A percentile compares a stretch with the other conserved stretches of the same genome.
Conservation (phyloP, 2,113 vertebrate species). For the Oryzias woworae region DNA sequence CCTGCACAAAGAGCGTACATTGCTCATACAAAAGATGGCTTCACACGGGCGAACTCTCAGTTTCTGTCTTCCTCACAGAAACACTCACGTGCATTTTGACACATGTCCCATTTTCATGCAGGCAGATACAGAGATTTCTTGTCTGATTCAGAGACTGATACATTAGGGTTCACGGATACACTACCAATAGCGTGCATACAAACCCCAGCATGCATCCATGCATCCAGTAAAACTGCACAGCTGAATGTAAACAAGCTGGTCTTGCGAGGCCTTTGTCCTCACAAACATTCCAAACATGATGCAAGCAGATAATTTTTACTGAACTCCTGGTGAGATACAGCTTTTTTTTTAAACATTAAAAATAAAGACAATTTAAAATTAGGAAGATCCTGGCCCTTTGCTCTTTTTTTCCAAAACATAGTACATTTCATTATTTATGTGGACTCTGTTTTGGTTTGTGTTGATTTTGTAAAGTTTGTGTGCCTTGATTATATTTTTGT, state of each 20-base stretch:
- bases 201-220: slow-evolving; percentile 9
- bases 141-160: slow-evolving; percentile 50
- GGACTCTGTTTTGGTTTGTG: background rate
- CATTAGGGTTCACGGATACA: slow-evolving; percentile 32
- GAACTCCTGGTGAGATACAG: too few relatives aligned
- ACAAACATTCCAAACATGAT: too few relatives aligned
- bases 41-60: slow-evolving; percentile 64
- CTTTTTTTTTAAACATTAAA: too few relatives aligned
- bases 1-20: slow-evolving; percentile 80
- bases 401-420: too few relatives aligned
- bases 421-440: too few relatives aligned
- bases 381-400: too few relatives aligned
- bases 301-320: too few relatives aligned
- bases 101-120: slow-evolving; percentile 48
- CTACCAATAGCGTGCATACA: slow-evolving; percentile 5
- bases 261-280: background rate
- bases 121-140: slow-evolving; percentile 60
- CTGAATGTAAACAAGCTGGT: slow-evolving; percentile 29
- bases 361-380: too few relatives aligned
- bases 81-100: slow-evolving; percentile 32
- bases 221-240: slow-evolving; percentile 14
- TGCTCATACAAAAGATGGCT: slow-evolving; percentile 83
- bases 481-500: slow-evolving; percentile 19
- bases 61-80: slow-evolving; percentile 45
- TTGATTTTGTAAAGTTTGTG: slow-evolving; percentile 19